Evolutionary conservation across 2,113 vertebrate genomes (phyloP).

Genomic region (Aspidoscelis tigris): DNA sequence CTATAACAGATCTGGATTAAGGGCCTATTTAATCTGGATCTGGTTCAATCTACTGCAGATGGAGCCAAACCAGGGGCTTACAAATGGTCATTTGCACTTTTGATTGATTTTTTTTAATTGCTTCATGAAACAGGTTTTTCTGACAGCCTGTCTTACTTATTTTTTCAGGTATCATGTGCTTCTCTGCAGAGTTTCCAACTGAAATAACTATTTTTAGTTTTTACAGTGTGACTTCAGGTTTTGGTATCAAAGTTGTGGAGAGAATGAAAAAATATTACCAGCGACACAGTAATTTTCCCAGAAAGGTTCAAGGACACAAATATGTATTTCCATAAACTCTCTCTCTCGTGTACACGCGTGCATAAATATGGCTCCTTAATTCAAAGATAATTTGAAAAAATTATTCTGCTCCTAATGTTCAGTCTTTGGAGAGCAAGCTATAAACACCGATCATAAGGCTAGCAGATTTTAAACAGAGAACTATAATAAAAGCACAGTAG

Average conservation of each 20-base stretch:
- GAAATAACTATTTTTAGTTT: conserved; percentile 10
- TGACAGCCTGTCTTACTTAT: background rate
- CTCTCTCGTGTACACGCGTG: background rate
- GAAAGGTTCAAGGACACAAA: background rate
- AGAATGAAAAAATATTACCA: conserved; percentile 2
- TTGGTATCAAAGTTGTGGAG: background rate
- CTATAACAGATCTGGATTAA: no score
- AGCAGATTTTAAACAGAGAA: conserved; percentile 33
- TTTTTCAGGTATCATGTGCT: conserved; percentile 3
- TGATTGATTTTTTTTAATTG: background rate
- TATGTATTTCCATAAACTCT: conserved; percentile 16
- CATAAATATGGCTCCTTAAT: background rate
- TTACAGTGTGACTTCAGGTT: background rate
- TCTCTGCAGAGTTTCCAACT: background rate
- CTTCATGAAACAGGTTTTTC: background rate
- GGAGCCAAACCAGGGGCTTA: background rate
- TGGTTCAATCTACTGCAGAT: no score
- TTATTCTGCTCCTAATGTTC: background rate
- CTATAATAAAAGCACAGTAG: conserved; percentile 31
- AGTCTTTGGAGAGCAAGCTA: background rate
- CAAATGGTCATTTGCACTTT: background rate
- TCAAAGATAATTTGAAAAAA: conserved; percentile 8
- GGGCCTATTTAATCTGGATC: no score
- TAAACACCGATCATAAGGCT: background rate
- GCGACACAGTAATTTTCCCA: background rate